Evolutionary conservation across 2,113 vertebrate species (phyloP).

Genomic region (Lontra canadensis): DNA sequence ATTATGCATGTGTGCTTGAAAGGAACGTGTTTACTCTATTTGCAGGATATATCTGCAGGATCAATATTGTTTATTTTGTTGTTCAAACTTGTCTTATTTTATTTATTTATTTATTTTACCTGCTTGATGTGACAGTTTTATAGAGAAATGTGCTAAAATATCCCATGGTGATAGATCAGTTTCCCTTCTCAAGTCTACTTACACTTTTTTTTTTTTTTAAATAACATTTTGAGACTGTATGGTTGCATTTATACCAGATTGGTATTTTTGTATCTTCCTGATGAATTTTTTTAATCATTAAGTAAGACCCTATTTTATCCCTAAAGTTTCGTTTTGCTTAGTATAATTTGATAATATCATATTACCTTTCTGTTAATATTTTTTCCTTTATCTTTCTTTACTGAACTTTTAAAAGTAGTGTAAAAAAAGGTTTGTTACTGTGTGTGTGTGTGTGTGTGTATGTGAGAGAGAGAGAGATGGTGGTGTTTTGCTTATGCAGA

Average conservation of each 20-base stretch:
- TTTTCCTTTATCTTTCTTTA: background rate
- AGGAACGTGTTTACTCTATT: constrained; percentile 22
- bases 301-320: background rate
- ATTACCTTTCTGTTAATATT: background rate
- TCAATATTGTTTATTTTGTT: constrained; percentile 60
- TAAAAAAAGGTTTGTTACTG: background rate
- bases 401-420: background rate
- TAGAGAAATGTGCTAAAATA: constrained; percentile 35
- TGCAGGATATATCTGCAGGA: background rate
- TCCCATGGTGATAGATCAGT: background rate
- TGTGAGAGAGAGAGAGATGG: no score
- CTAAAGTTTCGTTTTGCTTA: background rate
- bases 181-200: background rate
- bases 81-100: background rate
- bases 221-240: background rate
- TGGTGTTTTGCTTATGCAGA: background rate
- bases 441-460: background rate
- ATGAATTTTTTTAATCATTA: background rate
- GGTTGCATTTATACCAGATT: background rate
- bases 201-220: background rate
- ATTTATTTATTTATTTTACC: background rate
- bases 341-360: background rate
- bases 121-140: constrained; percentile 4
- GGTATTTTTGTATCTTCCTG: background rate
- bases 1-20: constrained; percentile 13